A percentile compares a stretch with the other conserved stretches of the same genome.
Conservation (phyloP, 2,888 invertebrate species). For the Cheiracanthium punctorium region DNA sequence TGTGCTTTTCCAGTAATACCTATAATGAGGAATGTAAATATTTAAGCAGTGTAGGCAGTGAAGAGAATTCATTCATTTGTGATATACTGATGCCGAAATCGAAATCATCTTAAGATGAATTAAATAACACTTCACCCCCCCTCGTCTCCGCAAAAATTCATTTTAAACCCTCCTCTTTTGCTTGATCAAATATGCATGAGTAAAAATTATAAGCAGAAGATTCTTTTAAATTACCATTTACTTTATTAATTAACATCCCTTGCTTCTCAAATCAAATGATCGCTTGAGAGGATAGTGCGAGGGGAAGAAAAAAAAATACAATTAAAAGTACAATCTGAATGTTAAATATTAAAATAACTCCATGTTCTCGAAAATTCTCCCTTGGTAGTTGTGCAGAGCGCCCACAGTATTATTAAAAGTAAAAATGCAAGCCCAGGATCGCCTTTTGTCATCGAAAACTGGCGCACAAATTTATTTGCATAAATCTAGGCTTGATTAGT, state of each 20-base stretch:
- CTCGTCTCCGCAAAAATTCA: neutral
- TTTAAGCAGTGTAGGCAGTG: too few relatives aligned
- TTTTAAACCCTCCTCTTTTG: neutral
- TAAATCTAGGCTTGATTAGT: conserved; percentile 63
- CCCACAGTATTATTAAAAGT: neutral
- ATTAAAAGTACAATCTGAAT: conserved; percentile 27
- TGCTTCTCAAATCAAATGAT: conserved; percentile 9
- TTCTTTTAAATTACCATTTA: conserved; percentile 21
- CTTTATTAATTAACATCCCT: conserved; percentile 25
- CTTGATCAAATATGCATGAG: conserved; percentile 10
- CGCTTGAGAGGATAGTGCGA: neutral
- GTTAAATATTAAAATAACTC: conserved; percentile 66
- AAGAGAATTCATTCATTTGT: neutral
- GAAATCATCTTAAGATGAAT: neutral
- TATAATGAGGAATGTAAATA: too few relatives aligned
- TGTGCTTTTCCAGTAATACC: too few relatives aligned
- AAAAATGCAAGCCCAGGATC: conserved; percentile 3
- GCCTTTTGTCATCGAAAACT: conserved; percentile 47
- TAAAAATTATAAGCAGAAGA: conserved; percentile 13
- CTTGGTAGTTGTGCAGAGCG: conserved; percentile 15
- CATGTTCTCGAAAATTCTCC: conserved; percentile 39
- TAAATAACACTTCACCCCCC: neutral
- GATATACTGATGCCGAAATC: neutral
- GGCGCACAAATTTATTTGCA: conserved; percentile 59
- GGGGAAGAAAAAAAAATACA: neutral